These are phyloP conservation scores for Willisornis vidua DNA, from an alignment of 2,113 vertebrate species.

Conservation along the genomic window DNA sequence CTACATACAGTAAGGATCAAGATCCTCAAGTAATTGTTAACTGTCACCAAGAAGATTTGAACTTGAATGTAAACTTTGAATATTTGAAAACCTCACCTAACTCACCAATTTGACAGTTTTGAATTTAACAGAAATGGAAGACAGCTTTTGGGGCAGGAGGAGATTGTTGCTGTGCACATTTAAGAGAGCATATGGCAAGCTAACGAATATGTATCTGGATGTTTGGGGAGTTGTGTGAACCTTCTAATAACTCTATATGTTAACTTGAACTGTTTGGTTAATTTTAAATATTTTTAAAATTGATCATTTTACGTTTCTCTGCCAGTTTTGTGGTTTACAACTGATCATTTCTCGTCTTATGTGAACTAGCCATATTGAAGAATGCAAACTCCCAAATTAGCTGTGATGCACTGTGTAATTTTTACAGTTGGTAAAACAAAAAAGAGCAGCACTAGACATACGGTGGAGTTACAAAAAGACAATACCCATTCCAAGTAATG, in stretches of 20 bases:
- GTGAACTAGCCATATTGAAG: not conserved
- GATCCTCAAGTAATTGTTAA: not conserved
- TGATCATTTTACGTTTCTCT: not conserved
- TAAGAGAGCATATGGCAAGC: not conserved
- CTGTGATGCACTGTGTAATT: not conserved
- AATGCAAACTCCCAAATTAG: not conserved
- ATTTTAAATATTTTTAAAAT: not conserved
- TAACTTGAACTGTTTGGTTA: not conserved
- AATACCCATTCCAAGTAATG: not conserved
- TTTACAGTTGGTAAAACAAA: not conserved
- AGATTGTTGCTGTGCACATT: not conserved
- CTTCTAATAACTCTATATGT: not conserved
- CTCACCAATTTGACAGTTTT: not conserved
- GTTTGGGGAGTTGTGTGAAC: not conserved
- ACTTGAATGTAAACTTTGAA: not conserved
- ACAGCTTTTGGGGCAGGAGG: not conserved
- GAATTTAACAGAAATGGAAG: not conserved
- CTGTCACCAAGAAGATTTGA: not conserved
- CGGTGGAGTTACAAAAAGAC: not conserved
- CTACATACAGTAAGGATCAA: fast-evolving
- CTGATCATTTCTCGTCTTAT: not conserved
- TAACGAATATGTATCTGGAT: not conserved
- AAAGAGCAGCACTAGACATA: not conserved
- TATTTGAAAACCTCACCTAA: not conserved
- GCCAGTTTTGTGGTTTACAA: not conserved